A percentile compares a stretch with the other conserved stretches of the same genome.
These are phyloP conservation scores for Drosophila flavopinicola DNA, from an alignment of 2,888 invertebrate genomes.

Conservation along the genomic window DNA sequence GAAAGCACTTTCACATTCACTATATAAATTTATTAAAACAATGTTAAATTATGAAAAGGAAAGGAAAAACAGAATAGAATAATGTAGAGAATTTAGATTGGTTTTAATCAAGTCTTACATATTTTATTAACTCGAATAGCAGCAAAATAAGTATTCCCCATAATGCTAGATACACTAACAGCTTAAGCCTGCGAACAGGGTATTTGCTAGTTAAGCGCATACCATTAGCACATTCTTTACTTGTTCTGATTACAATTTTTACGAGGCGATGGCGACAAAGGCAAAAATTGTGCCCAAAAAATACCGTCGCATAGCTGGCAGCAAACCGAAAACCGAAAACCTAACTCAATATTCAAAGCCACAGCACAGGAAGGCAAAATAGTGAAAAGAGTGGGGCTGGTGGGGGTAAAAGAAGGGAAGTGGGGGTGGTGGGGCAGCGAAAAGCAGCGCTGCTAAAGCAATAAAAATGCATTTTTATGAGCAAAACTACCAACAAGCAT, in stretches of 20 bases:
- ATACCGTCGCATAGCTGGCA: conserved; percentile 48
- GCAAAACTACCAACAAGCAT: conserved; percentile 80
- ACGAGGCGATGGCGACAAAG: conserved; percentile 65
- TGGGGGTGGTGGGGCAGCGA: conserved; percentile 6
- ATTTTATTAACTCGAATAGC: too few species aligned
- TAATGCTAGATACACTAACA: too few species aligned
- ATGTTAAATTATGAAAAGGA: too few species aligned
- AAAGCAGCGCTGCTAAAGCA: conserved; percentile 67
- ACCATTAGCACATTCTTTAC: neutral
- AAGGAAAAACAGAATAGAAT: too few species aligned
- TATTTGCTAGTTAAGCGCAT: neutral
- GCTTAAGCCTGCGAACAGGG: conserved; percentile 4
- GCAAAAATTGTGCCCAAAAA: conserved; percentile 53
- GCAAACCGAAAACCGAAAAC: conserved; percentile 51
- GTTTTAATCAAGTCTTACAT: too few species aligned
- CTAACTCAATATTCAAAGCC: conserved; percentile 79
- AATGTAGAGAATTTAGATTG: too few species aligned
- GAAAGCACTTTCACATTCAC: too few species aligned
- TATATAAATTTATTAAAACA: too few species aligned
- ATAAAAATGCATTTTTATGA: conserved; percentile 80
- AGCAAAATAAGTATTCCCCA: too few species aligned
- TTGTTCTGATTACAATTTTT: conserved; percentile 76
- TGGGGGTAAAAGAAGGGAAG: neutral
- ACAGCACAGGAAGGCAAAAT: conserved; percentile 24
- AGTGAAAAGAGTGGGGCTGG: neutral